Evolutionary conservation across 1,140 invertebrate genomes (phyloP), one percentile per base, ranked within the genome.

Genomic region (Megalopta genalis): DNA sequence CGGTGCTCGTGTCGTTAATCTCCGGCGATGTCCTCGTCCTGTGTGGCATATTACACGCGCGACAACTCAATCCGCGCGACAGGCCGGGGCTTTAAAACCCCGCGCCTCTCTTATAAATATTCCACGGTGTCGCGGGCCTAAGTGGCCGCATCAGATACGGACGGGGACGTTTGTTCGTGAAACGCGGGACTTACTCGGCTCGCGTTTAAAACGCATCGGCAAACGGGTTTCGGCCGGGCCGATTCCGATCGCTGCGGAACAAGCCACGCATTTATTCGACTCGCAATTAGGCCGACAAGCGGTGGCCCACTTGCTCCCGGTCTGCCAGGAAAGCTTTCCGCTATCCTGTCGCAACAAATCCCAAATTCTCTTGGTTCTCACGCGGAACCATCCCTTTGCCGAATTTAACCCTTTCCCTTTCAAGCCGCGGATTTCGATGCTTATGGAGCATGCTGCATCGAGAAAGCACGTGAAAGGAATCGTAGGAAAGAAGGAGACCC

Each of bases 41-140:
- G 64, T 66, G 60, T 39, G 81, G 80, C 52, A 12, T 59, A 62
- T 84, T 73, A 69, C 63, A 84, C 62, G 72, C 59, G 46, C 54
- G 82, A 85, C 78, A 65, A 77, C 82, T 85, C 68, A 73, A 85
- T 84, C 68, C 59, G 46, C 21, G 49, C 57, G 82, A 64, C 62
- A 63, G 71, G 71, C 67, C 67, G 25, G 52, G 63, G 60, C 65
- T 84, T 80, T 72, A 76, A 84, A 85, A 77, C 39, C 39, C 72
- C 42, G 42, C 42, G 9, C 42, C 75, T 57, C 59, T 59, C 76
- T 83, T 84, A 75, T 80, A 83, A 83, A 83, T 83, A 83, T 84
- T 84, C 75, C 66, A n/a, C 76, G 18, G 54, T 18, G 49, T 67
- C 57, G 70, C 46, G 27, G 37, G 18, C 42, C 37, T 67, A 73